Conservation (phyloP, 92 coral and sea anemone genomes). For the Zoanthus sociatus region DNA sequence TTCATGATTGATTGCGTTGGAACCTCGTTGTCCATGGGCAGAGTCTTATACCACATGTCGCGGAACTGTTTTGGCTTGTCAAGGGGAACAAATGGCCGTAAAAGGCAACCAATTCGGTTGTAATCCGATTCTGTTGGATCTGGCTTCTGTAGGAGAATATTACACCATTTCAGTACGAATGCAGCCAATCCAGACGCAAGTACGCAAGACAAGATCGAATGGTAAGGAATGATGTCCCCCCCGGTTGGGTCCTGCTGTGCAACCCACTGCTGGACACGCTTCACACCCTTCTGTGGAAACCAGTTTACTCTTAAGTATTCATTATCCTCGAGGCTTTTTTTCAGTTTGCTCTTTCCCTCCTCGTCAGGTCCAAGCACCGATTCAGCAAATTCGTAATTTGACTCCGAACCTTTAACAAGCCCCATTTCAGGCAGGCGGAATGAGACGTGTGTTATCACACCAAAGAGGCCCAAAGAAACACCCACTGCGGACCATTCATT, state of each 20-base stretch:
- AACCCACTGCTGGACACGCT: conserved; percentile 72
- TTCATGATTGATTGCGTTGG: conserved; percentile 62
- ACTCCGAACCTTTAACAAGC: conserved; percentile 28
- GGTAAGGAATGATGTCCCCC: conserved; percentile 49
- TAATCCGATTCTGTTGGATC: conserved; percentile 28
- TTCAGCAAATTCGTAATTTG: conserved; percentile 50
- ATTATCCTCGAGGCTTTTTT: conserved; percentile 52
- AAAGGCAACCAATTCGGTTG: conserved; percentile 33
- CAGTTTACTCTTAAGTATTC: conserved; percentile 77
- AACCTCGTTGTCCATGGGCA: conserved; percentile 75
- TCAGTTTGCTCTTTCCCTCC: conserved; percentile 61
- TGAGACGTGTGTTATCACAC: conserved; percentile 75
- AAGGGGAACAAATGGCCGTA: conserved; percentile 55
- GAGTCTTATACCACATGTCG: conserved; percentile 66
- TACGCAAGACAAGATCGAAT: conserved; percentile 11
- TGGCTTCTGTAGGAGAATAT: conserved; percentile 49
- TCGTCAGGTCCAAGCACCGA: conserved; percentile 65
- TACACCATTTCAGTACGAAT: conserved; percentile 50
- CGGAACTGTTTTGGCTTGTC: conserved; percentile 36
- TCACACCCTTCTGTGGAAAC: conserved; percentile 76
- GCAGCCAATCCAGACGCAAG: conserved; percentile 67
- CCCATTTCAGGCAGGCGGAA: conserved; percentile 58
- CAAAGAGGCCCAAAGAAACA: conserved; percentile 81
- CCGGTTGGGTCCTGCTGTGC: conserved; percentile 36
- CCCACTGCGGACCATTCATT: conserved; percentile 82